These are phyloP conservation scores for Ibidorhyncha struthersii DNA, from an alignment of 2,113 vertebrate genomes.

Conservation along the genomic window DNA sequence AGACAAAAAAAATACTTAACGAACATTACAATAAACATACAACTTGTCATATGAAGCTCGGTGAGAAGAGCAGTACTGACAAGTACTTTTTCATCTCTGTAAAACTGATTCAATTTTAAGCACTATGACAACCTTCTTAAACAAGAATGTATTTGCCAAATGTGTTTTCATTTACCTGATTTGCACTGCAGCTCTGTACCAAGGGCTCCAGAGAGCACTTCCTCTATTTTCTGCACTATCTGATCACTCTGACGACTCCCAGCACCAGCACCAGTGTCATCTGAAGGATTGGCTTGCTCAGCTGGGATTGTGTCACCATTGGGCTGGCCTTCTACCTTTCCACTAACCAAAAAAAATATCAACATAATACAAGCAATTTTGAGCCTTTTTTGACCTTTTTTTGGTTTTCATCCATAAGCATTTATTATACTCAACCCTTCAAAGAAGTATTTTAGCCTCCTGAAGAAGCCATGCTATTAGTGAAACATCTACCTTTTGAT, in stretches of 20 bases:
- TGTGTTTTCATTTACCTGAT: slow-evolving; percentile 74
- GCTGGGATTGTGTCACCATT: slow-evolving; percentile 80
- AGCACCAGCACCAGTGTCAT: slow-evolving; percentile 73
- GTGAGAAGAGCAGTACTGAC: neutral
- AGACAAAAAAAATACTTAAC: neutral
- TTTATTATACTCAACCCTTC: neutral
- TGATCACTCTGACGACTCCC: slow-evolving; percentile 77
- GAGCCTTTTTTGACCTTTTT: neutral
- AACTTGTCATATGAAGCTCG: neutral
- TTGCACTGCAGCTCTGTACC: slow-evolving; percentile 76
- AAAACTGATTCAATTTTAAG: neutral
- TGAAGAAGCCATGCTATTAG: neutral
- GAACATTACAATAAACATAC: neutral
- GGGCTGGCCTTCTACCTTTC: slow-evolving; percentile 78
- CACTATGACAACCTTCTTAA: neutral
- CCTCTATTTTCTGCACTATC: slow-evolving; percentile 80
- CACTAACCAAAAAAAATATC: slow-evolving; percentile 68
- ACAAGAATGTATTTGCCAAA: neutral
- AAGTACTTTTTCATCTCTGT: neutral
- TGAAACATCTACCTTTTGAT: neutral
- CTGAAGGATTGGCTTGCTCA: slow-evolving; percentile 72
- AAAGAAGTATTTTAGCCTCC: neutral
- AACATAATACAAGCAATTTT: neutral
- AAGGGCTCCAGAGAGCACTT: slow-evolving; percentile 79
- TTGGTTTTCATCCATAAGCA: neutral